phyloP scores from a whole-genome alignment of 1,140 invertebrate species.

The Papilio polytes region DNA sequence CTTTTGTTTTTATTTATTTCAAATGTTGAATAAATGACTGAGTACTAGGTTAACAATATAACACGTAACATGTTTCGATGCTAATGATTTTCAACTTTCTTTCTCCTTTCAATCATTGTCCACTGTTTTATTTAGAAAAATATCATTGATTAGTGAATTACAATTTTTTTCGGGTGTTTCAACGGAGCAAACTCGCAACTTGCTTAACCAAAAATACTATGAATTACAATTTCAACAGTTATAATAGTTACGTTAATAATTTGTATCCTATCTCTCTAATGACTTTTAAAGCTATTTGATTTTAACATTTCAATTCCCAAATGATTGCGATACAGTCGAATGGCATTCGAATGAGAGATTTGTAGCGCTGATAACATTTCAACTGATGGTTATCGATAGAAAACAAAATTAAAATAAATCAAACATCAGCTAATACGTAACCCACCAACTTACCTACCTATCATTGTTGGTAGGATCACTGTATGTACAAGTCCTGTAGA shows the following conservation, averaged over 20 bases:
- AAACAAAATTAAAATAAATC: background rate
- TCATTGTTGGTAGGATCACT: background rate
- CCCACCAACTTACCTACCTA: background rate
- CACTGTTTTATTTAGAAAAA: no score
- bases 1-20: no score
- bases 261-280: background rate
- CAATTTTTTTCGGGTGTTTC: no score
- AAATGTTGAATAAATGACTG: no score
- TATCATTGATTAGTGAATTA: no score
- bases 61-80: no score
- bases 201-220: background rate
- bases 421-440: background rate
- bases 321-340: conserved; percentile 4
- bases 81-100: no score
- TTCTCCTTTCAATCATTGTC: no score
- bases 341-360: background rate
- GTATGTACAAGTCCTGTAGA: background rate
- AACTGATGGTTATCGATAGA: background rate
- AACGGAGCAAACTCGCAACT: background rate
- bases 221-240: background rate
- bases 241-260: background rate
- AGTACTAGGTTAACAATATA: no score
- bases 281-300: background rate
- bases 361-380: background rate
- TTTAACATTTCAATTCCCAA: conserved; percentile 12